These are phyloP conservation scores for Lydus trimaculatus DNA, from an alignment of 2,888 invertebrate species.

Conservation along the genomic window DNA sequence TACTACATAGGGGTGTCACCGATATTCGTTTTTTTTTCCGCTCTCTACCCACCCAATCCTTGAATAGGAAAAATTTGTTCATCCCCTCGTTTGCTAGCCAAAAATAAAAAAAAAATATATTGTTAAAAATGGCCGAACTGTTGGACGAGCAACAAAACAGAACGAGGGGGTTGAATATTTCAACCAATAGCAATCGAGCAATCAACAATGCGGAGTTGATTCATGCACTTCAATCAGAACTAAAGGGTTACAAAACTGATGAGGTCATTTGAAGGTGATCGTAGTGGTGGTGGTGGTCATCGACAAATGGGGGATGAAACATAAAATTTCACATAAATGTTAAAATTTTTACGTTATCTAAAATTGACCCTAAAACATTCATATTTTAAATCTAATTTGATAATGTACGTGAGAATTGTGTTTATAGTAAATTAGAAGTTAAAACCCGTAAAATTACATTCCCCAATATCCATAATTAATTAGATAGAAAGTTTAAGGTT, in stretches of 20 bases:
- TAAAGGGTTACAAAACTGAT: slow-evolving; percentile 54
- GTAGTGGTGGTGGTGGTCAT: slow-evolving; percentile 43
- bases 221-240: slow-evolving; percentile 55
- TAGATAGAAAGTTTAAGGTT: slow-evolving; percentile 4
- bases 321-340: too few species aligned
- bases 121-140: slow-evolving; percentile 45
- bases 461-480: slow-evolving; percentile 7
- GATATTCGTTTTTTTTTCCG: background rate
- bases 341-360: slow-evolving; percentile 36
- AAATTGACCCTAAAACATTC: slow-evolving; percentile 34
- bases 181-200: slow-evolving; percentile 47
- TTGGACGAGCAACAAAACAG: slow-evolving; percentile 42
- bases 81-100: slow-evolving; percentile 13
- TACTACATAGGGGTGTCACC: background rate
- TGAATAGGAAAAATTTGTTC: background rate
- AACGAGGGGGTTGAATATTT: slow-evolving; percentile 34
- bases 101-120: slow-evolving; percentile 28
- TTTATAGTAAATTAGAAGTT: slow-evolving; percentile 40
- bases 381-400: slow-evolving; percentile 45
- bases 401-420: slow-evolving; percentile 40
- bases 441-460: background rate
- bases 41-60: background rate
- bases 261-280: slow-evolving; percentile 52
- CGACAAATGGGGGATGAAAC: slow-evolving; percentile 27
- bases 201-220: slow-evolving; percentile 52